Conservation (phyloP, 2,113 vertebrate species). For the Hucho hucho region DNA sequence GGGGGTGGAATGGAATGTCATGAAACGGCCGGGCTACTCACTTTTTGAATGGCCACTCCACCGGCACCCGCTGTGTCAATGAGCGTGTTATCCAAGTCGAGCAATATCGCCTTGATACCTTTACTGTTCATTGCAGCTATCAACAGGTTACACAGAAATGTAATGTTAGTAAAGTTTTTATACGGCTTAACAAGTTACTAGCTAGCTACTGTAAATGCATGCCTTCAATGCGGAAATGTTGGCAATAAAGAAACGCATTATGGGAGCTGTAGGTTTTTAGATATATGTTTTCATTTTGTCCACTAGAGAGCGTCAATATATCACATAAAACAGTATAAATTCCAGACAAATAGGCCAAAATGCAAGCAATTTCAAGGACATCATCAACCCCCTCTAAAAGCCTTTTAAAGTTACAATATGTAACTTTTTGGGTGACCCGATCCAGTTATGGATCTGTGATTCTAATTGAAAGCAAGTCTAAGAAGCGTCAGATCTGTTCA, state of each 20-base stretch:
- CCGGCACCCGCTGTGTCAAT: slow-evolving; percentile 82
- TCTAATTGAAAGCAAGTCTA: too few relatives aligned
- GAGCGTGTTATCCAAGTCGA: slow-evolving; percentile 88
- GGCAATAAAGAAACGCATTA: slow-evolving; percentile 16
- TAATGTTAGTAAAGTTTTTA: background rate
- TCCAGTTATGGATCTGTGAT: too few relatives aligned
- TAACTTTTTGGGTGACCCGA: too few relatives aligned
- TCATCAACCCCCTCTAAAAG: background rate
- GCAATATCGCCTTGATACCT: slow-evolving; percentile 79
- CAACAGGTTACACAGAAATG: background rate
- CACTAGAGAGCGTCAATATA: slow-evolving; percentile 50
- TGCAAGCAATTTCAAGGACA: background rate
- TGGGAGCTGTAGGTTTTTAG: slow-evolving; percentile 53
- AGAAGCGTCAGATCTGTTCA: too few relatives aligned
- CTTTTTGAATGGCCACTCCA: too few relatives aligned
- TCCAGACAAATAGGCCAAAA: background rate
- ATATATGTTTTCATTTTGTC: background rate
- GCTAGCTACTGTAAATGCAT: background rate
- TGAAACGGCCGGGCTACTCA: too few relatives aligned
- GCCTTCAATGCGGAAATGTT: background rate
- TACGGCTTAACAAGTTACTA: background rate
- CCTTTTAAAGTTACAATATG: too few relatives aligned
- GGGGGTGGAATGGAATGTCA: too few relatives aligned
- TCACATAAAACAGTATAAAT: background rate
- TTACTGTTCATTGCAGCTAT: slow-evolving; percentile 43